Conservation (phyloP, 2,113 vertebrate species). For the Platysternon megacephalum region DNA sequence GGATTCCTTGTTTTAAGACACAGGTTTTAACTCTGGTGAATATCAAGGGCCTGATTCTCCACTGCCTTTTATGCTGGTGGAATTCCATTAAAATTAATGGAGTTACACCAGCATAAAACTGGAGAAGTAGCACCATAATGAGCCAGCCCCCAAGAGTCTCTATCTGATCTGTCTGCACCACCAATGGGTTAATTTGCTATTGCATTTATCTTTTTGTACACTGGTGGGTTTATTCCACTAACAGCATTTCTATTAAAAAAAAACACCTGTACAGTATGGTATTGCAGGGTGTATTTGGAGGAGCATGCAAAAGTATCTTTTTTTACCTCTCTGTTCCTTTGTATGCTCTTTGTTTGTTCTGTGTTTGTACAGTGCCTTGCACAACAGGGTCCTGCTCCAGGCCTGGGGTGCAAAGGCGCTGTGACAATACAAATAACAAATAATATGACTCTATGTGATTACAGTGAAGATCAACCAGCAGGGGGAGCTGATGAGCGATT, state of each 20-base stretch:
- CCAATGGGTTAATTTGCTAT: background rate
- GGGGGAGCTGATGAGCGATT: background rate
- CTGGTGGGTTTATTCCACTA: background rate
- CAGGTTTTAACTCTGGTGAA: fast-evolving
- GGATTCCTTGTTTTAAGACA: background rate
- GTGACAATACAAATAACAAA: background rate
- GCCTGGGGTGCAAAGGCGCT: background rate
- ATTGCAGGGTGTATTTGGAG: background rate
- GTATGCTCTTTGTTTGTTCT: background rate
- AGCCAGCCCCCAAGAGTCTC: background rate
- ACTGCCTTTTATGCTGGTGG: background rate
- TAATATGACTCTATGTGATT: background rate
- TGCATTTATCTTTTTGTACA: background rate
- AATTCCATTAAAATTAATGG: background rate
- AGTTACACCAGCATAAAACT: background rate
- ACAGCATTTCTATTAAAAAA: background rate
- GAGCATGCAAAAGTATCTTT: background rate
- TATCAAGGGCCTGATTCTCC: background rate
- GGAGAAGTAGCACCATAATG: background rate
- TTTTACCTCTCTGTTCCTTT: background rate
- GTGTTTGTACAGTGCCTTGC: background rate
- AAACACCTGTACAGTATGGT: background rate
- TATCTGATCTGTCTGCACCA: fast-evolving
- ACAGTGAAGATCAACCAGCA: fast-evolving
- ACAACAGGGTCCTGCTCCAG: background rate